These are phyloP conservation scores for Cerastis rubricosa DNA, from an alignment of 2,888 invertebrate species.

Conservation along the genomic window DNA sequence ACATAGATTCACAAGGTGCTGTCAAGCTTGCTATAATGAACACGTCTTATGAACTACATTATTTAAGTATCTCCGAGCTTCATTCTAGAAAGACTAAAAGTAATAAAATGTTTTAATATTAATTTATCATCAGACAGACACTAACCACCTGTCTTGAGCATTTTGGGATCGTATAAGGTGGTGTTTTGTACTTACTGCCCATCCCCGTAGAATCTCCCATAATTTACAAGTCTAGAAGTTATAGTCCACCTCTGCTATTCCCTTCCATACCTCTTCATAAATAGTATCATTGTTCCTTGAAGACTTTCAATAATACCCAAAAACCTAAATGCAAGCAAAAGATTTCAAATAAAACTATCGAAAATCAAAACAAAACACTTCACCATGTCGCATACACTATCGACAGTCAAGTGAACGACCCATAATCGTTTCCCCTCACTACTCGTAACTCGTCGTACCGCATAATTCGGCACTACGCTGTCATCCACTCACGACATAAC, in stretches of 20 bases:
- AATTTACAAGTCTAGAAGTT: not conserved
- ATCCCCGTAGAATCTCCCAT: not conserved
- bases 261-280: not conserved
- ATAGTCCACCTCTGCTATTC: not conserved
- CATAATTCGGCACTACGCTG: constrained; percentile 63
- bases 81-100: not conserved
- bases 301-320: not conserved
- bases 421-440: constrained; percentile 43
- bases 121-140: not conserved
- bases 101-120: not conserved
- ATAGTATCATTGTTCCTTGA: not conserved
- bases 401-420: constrained; percentile 28
- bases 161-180: too few species aligned
- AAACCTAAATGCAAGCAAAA: not conserved
- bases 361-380: constrained; percentile 24
- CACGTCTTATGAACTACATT: not conserved
- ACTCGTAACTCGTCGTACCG: constrained; percentile 41
- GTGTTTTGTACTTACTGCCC: too few species aligned
- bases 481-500: constrained; percentile 57
- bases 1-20: too few species aligned
- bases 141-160: not conserved
- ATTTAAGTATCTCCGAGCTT: not conserved
- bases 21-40: not conserved
- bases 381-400: constrained; percentile 10
- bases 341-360: not conserved